Base-by-base conservation (phyloP, 2,797 vertebrate genomes). In the Limosa lapponica region DNA sequence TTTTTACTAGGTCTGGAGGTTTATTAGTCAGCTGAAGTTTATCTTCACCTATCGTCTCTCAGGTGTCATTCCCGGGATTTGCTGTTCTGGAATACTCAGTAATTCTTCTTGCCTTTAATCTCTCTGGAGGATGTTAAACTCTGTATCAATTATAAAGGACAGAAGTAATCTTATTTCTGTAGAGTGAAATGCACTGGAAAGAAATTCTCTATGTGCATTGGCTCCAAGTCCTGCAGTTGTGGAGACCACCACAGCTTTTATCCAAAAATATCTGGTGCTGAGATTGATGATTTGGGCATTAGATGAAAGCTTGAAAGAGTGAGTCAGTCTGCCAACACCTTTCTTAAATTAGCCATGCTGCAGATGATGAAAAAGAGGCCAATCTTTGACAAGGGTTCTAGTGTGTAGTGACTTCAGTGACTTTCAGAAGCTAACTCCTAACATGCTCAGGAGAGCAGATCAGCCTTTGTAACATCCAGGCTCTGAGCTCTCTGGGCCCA, bases 91-190 rank as follows among this genome's bases (percentile, higher is more conserved):
- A 93, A 66, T 62, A 75, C 16, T 20, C 16, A 54, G 11, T 69
- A 75, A 83, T 84, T 91, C 51, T 79, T 93, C 32, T 65, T 95
- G 49, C 58, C 30, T 95, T 84, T 92, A 83, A 52, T 87, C 16
- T 75, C 46, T 75, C 37, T 61, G 5, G 27, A 79, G 72, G 27
- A 58, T 86, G 71, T 93, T 82, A 83, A 88, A 71, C 23, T 66
- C 39, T 65, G 7, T 89, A 49, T 74, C 32, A 28, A 52, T 20
- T 67, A 27, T 32, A 67, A 64, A 74, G 27, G 20, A 62, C 30
- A 84, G 57, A 83, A 57, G 14, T 55, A 75, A 62, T 81, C 91
- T 91, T 78, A 44, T 83, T 93, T 86, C 77, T 69, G 54, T 65
- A 24, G n/a, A 78, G 11, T 39, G 49, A 90, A 80, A 82, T 30